Percentiles rank a stretch among this genome's conserved stretches.
Evolutionary conservation across 2,888 invertebrate species (phyloP).

Genomic region (Patella ulyssiponensis): DNA sequence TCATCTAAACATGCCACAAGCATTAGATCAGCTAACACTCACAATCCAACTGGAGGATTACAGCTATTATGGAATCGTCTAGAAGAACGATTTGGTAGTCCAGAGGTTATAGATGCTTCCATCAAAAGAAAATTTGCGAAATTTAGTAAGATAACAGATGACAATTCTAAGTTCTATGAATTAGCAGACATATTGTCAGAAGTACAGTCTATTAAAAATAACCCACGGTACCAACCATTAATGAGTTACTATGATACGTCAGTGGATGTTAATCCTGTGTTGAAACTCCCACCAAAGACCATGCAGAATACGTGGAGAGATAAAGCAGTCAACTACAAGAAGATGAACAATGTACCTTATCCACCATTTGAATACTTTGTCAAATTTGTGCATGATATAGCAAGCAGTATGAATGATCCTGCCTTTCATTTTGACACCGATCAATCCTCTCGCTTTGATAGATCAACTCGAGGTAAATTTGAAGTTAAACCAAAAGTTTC

Average conservation of each 20-base stretch:
- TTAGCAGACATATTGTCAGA: constrained; percentile 33
- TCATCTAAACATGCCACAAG: too few species aligned
- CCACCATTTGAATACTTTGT: constrained; percentile 40
- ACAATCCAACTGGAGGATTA: constrained; percentile 22
- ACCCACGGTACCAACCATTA: constrained; percentile 24
- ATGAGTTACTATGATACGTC: constrained; percentile 39
- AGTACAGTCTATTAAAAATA: constrained; percentile 32
- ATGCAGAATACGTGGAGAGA: constrained; percentile 40
- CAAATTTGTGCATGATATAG: constrained; percentile 34
- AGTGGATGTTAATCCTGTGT: constrained; percentile 34
- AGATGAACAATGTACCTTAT: constrained; percentile 27
- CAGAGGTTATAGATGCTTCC: constrained; percentile 29
- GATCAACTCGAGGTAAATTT: too few species aligned
- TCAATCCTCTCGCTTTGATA: constrained; percentile 5
- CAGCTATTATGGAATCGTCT: constrained; percentile 7
- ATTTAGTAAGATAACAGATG: constrained; percentile 36
- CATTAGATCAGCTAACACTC: constrained; percentile 30
- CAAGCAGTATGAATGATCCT: constrained; percentile 34
- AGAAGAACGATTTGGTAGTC: constrained; percentile 38
- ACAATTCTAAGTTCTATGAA: constrained; percentile 32
- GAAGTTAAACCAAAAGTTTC: too few species aligned
- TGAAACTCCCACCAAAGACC: constrained; percentile 36
- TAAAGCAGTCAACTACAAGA: constrained; percentile 35
- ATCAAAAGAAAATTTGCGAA: constrained; percentile 31
- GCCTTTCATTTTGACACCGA: constrained; percentile 25